phyloP scores from a whole-genome alignment of 2,797 vertebrate species.

The Phoebastria nigripes region DNA sequence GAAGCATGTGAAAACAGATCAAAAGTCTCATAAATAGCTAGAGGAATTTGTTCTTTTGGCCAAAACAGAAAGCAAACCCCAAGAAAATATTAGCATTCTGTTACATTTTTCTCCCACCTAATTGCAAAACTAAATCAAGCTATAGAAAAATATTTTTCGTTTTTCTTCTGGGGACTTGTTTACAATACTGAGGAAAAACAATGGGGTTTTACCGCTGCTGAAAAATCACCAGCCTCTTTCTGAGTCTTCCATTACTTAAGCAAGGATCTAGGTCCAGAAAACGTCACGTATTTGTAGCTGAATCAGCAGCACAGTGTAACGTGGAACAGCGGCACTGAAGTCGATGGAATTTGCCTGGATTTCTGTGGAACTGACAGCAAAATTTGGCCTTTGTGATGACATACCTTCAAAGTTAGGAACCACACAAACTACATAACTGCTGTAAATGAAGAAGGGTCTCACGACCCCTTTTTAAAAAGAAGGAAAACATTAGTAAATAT shows the following conservation, averaged over 20 bases:
- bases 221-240: not conserved
- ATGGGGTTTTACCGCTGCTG: not conserved
- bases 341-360: not conserved
- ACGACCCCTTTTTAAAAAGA: not conserved
- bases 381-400: not conserved
- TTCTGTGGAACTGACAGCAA: not conserved
- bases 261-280: not conserved
- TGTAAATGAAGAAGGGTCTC: not conserved
- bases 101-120: not conserved
- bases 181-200: not conserved
- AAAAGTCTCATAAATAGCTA: not conserved
- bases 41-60: not conserved
- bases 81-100: slow-evolving; percentile 10
- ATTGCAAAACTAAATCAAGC: not conserved
- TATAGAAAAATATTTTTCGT: not conserved
- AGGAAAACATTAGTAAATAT: not conserved
- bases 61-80: not conserved
- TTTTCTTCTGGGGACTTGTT: not conserved
- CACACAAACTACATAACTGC: not conserved
- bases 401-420: not conserved
- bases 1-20: not conserved
- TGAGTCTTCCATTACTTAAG: not conserved
- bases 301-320: not conserved
- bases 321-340: not conserved
- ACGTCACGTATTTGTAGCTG: not conserved